Conservation (phyloP, 2,797 vertebrate species). For the Salarias fasciatus region DNA sequence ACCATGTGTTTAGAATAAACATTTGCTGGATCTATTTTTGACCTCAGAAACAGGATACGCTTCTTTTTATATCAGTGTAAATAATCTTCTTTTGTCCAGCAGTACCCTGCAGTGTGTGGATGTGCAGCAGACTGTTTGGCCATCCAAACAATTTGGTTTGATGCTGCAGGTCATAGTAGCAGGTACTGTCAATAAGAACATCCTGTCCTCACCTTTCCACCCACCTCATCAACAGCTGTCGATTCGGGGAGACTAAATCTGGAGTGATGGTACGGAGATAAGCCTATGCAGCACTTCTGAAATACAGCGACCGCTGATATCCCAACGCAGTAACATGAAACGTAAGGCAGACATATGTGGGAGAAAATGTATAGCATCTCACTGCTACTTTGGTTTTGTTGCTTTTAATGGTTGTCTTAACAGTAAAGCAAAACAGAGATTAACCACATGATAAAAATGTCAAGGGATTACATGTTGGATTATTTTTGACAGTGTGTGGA, state of each 20-base stretch:
- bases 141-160: conserved; percentile 62
- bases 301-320: no score
- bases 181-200: conserved; percentile 70
- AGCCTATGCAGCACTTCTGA: no score
- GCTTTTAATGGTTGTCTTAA: no score
- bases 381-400: no score
- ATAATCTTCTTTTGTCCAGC: conserved; percentile 73
- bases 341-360: no score
- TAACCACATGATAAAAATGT: no score
- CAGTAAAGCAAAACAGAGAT: no score
- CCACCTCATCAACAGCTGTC: conserved; percentile 27
- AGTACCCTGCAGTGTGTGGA: conserved; percentile 72
- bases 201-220: conserved; percentile 74
- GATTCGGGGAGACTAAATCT: conserved; percentile 17
- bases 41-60: conserved; percentile 75
- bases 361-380: no score
- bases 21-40: conserved; percentile 77
- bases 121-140: conserved; percentile 77
- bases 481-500: no score
- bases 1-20: conserved; percentile 57
- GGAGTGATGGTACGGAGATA: not conserved
- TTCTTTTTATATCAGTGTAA: conserved; percentile 82
- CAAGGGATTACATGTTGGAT: not conserved
- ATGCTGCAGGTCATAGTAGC: conserved; percentile 54
- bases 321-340: no score